Percentiles rank a stretch among this genome's conserved stretches.
These are phyloP conservation scores for Pempheris klunzingeri DNA, from an alignment of 2,797 vertebrate genomes.

Conservation along the genomic window DNA sequence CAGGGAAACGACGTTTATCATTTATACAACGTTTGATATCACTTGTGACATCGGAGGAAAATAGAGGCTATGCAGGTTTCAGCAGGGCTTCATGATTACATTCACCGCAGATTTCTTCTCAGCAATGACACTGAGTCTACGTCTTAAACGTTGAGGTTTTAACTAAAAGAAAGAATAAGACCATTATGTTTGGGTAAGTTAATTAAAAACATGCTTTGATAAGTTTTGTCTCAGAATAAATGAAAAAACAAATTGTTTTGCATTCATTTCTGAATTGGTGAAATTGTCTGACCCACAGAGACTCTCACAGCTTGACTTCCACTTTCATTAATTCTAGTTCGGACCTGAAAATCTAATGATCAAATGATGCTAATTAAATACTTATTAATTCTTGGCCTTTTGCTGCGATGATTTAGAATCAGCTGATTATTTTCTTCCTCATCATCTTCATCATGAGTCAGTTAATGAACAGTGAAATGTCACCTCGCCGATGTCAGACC, in stretches of 20 bases:
- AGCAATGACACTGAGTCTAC: not conserved
- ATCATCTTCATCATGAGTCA: not conserved
- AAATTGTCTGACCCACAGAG: not conserved
- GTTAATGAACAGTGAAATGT: slow-evolving; percentile 6
- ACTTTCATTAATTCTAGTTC: not conserved
- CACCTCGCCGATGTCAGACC: not conserved
- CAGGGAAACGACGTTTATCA: not conserved
- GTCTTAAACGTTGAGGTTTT: not conserved
- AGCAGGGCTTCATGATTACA: not conserved
- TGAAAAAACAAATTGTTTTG: not conserved
- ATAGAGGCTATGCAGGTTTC: not conserved
- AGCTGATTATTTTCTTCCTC: slow-evolving; percentile 10
- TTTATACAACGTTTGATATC: not conserved
- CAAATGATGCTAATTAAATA: not conserved
- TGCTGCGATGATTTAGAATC: slow-evolving; percentile 7
- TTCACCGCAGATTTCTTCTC: not conserved
- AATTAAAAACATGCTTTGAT: not conserved
- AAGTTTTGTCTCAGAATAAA: not conserved
- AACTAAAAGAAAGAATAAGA: not conserved
- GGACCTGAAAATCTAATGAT: not conserved
- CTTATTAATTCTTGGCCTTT: not conserved
- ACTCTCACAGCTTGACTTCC: not conserved
- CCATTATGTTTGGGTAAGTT: not conserved
- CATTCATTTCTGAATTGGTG: not conserved
- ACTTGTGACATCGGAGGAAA: not conserved